Base-by-base conservation (phyloP, 35 echinoderm and acorn worm species). In the Nesometra sesokonis region DNA sequence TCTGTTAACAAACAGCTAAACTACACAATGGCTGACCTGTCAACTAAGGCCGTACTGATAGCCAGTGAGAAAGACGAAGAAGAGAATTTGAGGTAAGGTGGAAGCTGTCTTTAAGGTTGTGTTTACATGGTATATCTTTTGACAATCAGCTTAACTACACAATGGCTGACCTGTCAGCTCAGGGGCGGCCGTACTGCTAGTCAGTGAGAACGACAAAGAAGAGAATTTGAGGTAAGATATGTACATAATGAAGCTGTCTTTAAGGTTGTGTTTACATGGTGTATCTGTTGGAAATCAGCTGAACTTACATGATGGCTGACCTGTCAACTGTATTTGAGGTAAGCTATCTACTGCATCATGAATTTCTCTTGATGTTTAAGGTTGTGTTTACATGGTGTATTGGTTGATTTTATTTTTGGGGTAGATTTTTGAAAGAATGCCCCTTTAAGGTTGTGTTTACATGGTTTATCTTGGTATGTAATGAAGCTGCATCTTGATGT, bases 121-220 rank as follows among this genome's bases (percentile, higher is more conserved):
- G n/a, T n/a, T n/a, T n/a, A n/a, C n/a, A n/a, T 86, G 82, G 92
- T 17, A 40, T 98, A 29, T 92, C 94, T 85, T 88, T 94, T 92
- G 95, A 98, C 37, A 98, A 98, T 77, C 90, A 90, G 43, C 31
- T 92, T 32, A 89, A 89, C 76, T 86, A 93, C 78, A 98, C 92
- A 31, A 98, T 98, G 95, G 95, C 91, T 9, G 92, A 93, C 34
- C 79, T 98, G 21, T 89, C 90, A 17, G 77, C 30, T 3, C 86
- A 98, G 33, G n/a, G n/a, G n/a, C n/a, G n/a, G 92, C 95, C 35
- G 95, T 98, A 32, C 78, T 94, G n/a, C 38, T 98, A 30, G 95
- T 80, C 29, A 80, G 79, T 81, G 95, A 98, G 82, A 88, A 85
- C 3, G 34, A 83, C 32, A 79, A 91, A 30, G 84, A 91, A 5